Percentiles rank a stretch among this genome's conserved stretches.
These are phyloP conservation scores for Triops longicaudatus DNA, from an alignment of 1,140 invertebrate genomes.

Conservation along the genomic window DNA sequence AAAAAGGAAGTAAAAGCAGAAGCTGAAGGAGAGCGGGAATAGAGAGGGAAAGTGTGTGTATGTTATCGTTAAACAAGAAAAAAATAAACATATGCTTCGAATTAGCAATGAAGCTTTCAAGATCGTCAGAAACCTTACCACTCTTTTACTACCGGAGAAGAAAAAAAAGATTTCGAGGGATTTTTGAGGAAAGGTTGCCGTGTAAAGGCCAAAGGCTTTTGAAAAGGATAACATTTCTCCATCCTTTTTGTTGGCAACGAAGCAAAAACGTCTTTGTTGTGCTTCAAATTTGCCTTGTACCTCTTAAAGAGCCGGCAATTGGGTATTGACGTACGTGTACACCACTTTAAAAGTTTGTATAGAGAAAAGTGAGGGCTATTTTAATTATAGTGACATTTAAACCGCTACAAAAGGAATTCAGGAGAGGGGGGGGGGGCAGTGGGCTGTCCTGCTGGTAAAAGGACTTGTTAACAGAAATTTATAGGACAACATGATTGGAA, in stretches of 20 bases:
- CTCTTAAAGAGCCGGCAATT: neutral
- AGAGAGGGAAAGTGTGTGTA: neutral
- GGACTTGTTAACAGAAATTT: neutral
- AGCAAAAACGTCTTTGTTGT: neutral
- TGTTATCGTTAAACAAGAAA: neutral
- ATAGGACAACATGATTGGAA: neutral
- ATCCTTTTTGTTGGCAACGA: neutral
- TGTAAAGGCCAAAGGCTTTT: neutral
- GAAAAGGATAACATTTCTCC: neutral
- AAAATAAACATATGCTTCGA: neutral
- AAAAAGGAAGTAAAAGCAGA: too few species aligned
- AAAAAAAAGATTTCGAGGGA: neutral
- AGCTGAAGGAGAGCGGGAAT: neutral
- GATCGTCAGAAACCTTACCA: neutral
- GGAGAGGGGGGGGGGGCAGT: neutral
- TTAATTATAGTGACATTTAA: neutral
- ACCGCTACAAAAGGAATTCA: neutral
- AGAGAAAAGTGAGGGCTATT: neutral
- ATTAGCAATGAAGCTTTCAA: neutral
- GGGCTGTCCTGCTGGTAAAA: neutral
- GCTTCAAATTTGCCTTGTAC: neutral
- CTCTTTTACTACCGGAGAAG: neutral
- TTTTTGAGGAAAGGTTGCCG: neutral
- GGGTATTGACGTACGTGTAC: constrained; percentile 17
- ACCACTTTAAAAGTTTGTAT: neutral